Conservation (phyloP, 1,140 invertebrate genomes). For the Drosophila sulfurigaster region DNA sequence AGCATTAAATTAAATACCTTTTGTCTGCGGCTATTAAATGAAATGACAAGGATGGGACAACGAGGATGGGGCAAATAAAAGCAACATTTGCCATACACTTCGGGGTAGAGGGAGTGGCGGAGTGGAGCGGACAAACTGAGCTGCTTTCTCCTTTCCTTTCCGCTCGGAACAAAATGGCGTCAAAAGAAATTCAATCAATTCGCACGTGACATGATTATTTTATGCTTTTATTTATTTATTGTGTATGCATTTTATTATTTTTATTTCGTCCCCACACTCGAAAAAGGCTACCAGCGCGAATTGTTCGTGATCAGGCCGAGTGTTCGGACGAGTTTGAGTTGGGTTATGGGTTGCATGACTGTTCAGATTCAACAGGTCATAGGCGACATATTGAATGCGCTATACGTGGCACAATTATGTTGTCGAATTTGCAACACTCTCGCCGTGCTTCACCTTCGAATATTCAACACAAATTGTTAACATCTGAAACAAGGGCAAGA, state of each 20-base stretch:
- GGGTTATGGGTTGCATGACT: neutral
- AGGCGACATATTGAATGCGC: slow-evolving; percentile 18
- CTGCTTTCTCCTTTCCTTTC: slow-evolving; percentile 18
- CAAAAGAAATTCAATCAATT: slow-evolving; percentile 78
- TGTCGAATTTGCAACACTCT: neutral
- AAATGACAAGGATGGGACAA: slow-evolving; percentile 37
- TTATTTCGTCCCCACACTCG: slow-evolving; percentile 22
- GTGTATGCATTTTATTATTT: slow-evolving; percentile 71
- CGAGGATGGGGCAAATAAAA: slow-evolving; percentile 17
- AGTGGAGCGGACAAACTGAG: slow-evolving; percentile 33
- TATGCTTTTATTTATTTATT: slow-evolving; percentile 77
- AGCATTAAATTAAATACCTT: slow-evolving; percentile 80
- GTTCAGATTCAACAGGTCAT: slow-evolving; percentile 1
- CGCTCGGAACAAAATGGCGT: slow-evolving; percentile 60
- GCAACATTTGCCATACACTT: neutral
- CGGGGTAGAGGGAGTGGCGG: neutral
- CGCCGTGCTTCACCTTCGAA: neutral
- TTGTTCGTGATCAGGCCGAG: slow-evolving; percentile 27
- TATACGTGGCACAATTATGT: neutral
- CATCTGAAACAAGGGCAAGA: neutral
- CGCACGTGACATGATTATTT: slow-evolving; percentile 81
- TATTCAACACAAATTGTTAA: neutral
- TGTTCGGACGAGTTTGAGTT: slow-evolving; percentile 8
- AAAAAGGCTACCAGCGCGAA: slow-evolving; percentile 8
- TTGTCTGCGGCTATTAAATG: slow-evolving; percentile 75